Conservation (phyloP, 2,113 vertebrate species). For the Machaerirhynchus nigripectus region DNA sequence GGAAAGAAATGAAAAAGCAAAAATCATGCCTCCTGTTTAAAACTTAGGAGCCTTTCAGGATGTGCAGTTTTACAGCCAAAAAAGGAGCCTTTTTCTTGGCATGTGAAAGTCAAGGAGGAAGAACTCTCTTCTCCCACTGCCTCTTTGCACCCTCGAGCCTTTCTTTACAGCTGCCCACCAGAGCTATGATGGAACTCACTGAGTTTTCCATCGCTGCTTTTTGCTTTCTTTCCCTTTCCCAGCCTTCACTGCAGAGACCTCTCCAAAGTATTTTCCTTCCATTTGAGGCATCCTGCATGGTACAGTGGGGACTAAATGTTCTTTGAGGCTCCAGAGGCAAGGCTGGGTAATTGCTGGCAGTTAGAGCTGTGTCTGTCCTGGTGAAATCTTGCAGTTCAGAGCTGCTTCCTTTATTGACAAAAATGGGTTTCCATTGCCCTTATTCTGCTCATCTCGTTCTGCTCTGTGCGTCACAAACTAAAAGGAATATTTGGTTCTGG, state of each 20-base stretch:
- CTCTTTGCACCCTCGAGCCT: neutral
- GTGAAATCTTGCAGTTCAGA: neutral
- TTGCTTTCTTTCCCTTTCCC: neutral
- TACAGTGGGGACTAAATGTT: neutral
- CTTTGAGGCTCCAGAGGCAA: neutral
- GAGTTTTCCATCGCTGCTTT: neutral
- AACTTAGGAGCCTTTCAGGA: neutral
- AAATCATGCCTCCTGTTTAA: neutral
- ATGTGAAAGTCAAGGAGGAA: neutral
- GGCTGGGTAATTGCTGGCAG: neutral
- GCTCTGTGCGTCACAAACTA: neutral
- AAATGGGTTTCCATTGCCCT: neutral
- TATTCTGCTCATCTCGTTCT: neutral
- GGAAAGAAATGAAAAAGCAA: neutral
- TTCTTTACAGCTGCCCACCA: neutral
- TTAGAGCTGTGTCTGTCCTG: neutral
- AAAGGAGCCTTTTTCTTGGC: neutral
- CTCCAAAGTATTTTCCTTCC: neutral
- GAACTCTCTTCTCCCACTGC: neutral
- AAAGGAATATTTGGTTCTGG: neutral
- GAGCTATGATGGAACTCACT: neutral
- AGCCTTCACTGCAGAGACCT: neutral
- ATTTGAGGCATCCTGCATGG: fast-evolving
- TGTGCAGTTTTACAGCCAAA: neutral
- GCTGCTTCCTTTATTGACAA: neutral